Base-by-base conservation (phyloP, 2,113 vertebrate genomes). In the Riparia riparia region DNA sequence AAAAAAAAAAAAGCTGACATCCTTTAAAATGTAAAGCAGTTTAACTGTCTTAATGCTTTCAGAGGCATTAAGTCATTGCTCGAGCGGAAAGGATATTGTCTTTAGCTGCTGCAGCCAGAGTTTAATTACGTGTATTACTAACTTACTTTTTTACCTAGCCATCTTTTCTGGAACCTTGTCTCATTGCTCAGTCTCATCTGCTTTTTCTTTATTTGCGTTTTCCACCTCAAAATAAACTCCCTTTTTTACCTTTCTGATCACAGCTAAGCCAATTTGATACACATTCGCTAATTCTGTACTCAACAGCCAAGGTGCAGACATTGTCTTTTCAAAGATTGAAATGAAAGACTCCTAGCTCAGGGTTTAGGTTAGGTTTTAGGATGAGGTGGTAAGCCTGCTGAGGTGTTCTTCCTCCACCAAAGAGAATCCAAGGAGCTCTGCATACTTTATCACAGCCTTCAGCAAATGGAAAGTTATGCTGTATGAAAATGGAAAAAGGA, bases 201-300 rank as follows among this genome's bases (percentile, higher is more conserved):
- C 96, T 95, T 96, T 96, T 94, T 39, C 87, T 93, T 97, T 95
- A 82, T 91, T 96, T 94, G 80, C 85, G 1, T 94, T 92, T 96
- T 90, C 65, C 85, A 86, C 89, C 73, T 86, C 79, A 91, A 63
- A 94, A 69, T 56, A 65, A 89, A 93, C 49, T 37, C 37, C 56
- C 44, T 49, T 77, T 86, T 81, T 54, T 19, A 14, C 32, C 61
- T 37, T 28, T 63, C 65, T 4, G 6, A 37, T 80, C 86, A 87
- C 83, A 96, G 94, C 95, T 89, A 71, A 93, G 88, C 65, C 92
- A 81, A 34, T 93, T 51, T n/a, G 61, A 41, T 63, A 53, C 22
- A 11, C 22, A 6, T 42, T 74, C 0, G 0, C 68, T 73, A 82
- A 41, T 71, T 76, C 58, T 74, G 76, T 44, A 42, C 69, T 79